Percentiles rank a stretch among this genome's conserved stretches.
Evolutionary conservation across 2,888 invertebrate genomes (phyloP).

Genomic region (Parapristionchus giblindavisi): DNA sequence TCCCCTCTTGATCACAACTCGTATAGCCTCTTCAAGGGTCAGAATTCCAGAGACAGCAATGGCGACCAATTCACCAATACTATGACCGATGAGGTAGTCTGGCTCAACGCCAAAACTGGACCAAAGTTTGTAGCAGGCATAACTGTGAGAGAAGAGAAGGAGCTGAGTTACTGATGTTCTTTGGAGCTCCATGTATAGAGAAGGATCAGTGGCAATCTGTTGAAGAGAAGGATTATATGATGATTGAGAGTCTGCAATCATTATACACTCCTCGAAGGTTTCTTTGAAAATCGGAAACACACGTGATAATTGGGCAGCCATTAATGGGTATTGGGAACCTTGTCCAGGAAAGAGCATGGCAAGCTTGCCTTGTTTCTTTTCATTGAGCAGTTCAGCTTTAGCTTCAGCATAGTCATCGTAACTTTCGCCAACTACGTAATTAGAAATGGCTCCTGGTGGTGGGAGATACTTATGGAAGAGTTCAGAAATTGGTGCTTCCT

Average conservation of each 20-base stretch:
- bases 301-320: constrained; percentile 55
- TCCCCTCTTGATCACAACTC: constrained; percentile 51
- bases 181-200: constrained; percentile 39
- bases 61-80: constrained; percentile 58
- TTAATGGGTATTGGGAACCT: constrained; percentile 57
- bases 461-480: constrained; percentile 13
- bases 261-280: constrained; percentile 38
- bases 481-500: not conserved
- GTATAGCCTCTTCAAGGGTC: constrained; percentile 51
- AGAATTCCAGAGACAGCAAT: constrained; percentile 50
- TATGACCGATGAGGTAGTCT: constrained; percentile 49
- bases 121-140: constrained; percentile 56
- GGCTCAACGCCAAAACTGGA: constrained; percentile 46
- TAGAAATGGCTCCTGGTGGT: not conserved
- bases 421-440: not conserved
- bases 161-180: constrained; percentile 51
- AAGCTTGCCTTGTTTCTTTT: constrained; percentile 39
- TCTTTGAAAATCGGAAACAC: constrained; percentile 47
- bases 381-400: not conserved
- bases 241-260: not conserved
- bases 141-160: constrained; percentile 55
- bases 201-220: not conserved
- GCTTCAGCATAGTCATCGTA: not conserved
- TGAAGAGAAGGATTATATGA: not conserved
- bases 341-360: constrained; percentile 57